phyloP scores from a whole-genome alignment of 2,113 vertebrate genomes.

The Antigone vipio region DNA sequence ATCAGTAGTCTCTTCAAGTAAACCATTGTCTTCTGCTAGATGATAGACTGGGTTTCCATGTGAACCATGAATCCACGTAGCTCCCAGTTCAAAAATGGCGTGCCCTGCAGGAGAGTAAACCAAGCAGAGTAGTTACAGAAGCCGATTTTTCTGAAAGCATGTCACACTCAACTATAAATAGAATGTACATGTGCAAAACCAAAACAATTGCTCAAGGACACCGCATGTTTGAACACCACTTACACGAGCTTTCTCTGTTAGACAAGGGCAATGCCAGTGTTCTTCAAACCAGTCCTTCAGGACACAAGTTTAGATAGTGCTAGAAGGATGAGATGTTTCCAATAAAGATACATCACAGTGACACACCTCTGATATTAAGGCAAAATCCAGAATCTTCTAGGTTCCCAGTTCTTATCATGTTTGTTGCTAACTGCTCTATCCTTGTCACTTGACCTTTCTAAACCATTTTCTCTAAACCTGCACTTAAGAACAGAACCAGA shows the following conservation, averaged over 20 bases:
- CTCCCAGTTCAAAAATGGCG: slow-evolving; percentile 97
- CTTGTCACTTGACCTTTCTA: not conserved
- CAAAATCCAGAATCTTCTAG: not conserved
- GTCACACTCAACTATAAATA: not conserved
- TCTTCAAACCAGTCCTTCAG: not conserved
- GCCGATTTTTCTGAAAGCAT: not conserved
- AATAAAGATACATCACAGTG: not conserved
- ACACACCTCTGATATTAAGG: not conserved
- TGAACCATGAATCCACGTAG: slow-evolving; percentile 98
- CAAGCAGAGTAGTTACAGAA: not conserved
- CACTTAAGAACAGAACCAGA: not conserved
- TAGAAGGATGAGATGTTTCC: not conserved
- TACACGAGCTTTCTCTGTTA: not conserved
- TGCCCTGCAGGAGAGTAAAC: slow-evolving; percentile 74
- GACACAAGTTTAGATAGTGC: not conserved
- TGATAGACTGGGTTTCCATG: slow-evolving; percentile 97
- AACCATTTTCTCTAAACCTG: not conserved
- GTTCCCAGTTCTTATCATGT: not conserved
- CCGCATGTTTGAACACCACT: not conserved
- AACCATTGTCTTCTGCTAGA: slow-evolving; percentile 96
- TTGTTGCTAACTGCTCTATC: not conserved
- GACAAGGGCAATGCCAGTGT: not conserved
- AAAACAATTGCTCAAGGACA: not conserved
- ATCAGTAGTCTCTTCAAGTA: slow-evolving; percentile 94
- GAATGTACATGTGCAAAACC: not conserved